phyloP scores from a whole-genome alignment of 2,888 invertebrate species.

The Galerucella pusilla region DNA sequence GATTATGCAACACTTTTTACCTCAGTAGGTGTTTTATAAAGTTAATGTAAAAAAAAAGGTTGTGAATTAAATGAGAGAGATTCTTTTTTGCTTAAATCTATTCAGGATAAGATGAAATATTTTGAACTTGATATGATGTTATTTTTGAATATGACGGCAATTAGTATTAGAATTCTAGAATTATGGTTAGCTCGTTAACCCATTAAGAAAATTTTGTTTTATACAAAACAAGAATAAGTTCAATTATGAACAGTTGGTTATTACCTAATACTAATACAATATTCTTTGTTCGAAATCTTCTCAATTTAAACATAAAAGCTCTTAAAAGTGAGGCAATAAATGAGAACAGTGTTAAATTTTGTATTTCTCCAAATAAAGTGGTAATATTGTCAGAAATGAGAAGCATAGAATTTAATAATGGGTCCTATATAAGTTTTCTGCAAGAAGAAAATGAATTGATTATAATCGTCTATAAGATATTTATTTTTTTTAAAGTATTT shows the following conservation, averaged over 20 bases:
- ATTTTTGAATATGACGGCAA: not conserved
- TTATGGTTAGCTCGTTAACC: conserved; percentile 2
- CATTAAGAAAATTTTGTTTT: not conserved
- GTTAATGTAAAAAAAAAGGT: too few relatives aligned
- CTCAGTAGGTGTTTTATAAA: too few relatives aligned
- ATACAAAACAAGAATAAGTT: not conserved
- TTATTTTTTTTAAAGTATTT: too few relatives aligned
- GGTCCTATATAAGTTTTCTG: not conserved
- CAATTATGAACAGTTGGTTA: not conserved
- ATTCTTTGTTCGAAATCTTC: not conserved
- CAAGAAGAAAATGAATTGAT: not conserved
- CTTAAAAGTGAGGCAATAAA: conserved; percentile 5
- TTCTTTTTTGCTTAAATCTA: not conserved
- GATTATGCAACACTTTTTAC: too few relatives aligned
- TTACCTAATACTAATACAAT: not conserved
- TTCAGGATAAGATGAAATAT: too few relatives aligned
- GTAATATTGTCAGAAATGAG: not conserved
- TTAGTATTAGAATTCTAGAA: conserved; percentile 6
- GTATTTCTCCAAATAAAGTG: conserved; percentile 23
- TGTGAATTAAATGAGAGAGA: not conserved
- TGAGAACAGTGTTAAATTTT: conserved; percentile 14
- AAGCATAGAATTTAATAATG: not conserved
- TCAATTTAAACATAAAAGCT: conserved; percentile 6
- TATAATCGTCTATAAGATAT: not conserved
- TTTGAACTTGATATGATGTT: not conserved